phyloP scores from a whole-genome alignment of 2,113 vertebrate genomes.

The Nematolebias whitei region DNA sequence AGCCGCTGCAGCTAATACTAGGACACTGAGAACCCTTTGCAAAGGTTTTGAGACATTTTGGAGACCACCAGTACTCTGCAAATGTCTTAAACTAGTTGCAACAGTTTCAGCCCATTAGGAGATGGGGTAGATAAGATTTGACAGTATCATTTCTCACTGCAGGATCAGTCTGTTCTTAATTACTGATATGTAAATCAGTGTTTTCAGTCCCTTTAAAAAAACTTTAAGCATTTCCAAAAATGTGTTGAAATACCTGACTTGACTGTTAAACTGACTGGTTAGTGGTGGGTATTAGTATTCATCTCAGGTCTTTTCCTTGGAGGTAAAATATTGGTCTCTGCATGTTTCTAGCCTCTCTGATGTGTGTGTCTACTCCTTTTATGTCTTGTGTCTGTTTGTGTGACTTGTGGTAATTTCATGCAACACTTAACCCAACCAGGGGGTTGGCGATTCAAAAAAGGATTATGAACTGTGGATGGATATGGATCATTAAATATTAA shows the following conservation, averaged over 20 bases:
- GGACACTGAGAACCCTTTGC: no score
- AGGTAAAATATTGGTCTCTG: no score
- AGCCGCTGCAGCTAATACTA: no score
- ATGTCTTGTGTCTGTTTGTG: background rate
- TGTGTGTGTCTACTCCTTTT: no score
- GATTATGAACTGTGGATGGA: constrained; percentile 4
- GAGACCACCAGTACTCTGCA: no score
- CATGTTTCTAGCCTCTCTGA: background rate
- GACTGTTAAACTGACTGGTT: constrained; percentile 27
- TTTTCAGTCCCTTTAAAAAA: constrained; percentile 5
- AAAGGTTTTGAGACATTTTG: no score
- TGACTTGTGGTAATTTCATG: constrained; percentile 37
- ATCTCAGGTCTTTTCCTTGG: background rate
- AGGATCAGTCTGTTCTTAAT: background rate
- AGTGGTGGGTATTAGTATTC: constrained; percentile 17
- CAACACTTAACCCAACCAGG: constrained; percentile 15
- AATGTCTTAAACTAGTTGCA: no score
- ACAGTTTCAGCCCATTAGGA: no score
- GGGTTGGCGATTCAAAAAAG: background rate
- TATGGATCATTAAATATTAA: constrained; percentile 18
- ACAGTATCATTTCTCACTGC: background rate
- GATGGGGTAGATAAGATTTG: no score
- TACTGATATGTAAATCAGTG: background rate
- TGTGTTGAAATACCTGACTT: constrained; percentile 6
- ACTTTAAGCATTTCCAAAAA: constrained; percentile 16